phyloP scores from a whole-genome alignment of 2,113 vertebrate species.

The Myrmecobius fasciatus region DNA sequence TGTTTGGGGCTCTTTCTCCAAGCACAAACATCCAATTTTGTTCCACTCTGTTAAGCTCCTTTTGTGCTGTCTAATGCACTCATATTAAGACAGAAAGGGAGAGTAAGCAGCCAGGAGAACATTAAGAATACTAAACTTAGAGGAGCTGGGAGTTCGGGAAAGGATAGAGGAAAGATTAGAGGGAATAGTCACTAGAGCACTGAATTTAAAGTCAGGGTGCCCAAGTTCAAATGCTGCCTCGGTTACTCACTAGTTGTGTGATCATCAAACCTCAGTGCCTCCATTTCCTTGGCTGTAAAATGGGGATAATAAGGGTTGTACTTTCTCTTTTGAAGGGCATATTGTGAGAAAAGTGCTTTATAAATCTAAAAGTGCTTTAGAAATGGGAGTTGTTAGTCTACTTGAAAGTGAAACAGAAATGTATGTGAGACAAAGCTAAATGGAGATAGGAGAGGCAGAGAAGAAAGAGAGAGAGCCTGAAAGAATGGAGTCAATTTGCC shows the following conservation, averaged over 20 bases:
- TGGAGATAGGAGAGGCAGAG: background rate
- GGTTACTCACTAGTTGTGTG: background rate
- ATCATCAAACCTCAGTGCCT: background rate
- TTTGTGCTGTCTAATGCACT: slow-evolving; percentile 52
- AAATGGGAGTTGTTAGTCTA: background rate
- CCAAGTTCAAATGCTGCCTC: background rate
- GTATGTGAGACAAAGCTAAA: slow-evolving; percentile 9
- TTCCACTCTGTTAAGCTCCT: slow-evolving; percentile 62
- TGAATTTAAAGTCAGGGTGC: background rate
- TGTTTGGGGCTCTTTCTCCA: slow-evolving; percentile 49
- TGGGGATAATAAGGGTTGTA: background rate
- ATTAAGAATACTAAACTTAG: slow-evolving; percentile 37
- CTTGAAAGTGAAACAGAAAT: background rate
- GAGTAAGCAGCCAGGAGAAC: background rate
- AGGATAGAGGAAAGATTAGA: background rate
- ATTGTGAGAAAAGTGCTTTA: background rate
- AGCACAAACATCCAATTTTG: slow-evolving; percentile 52
- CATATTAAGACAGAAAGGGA: slow-evolving; percentile 33
- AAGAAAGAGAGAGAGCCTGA: background rate
- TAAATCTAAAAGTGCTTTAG: background rate
- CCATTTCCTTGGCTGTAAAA: background rate
- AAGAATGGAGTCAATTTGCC: background rate
- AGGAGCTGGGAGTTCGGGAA: background rate
- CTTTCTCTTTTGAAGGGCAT: background rate
- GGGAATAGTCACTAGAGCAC: background rate